phyloP scores from a whole-genome alignment of 2,888 invertebrate species.

The Hylaea fasciaria region DNA sequence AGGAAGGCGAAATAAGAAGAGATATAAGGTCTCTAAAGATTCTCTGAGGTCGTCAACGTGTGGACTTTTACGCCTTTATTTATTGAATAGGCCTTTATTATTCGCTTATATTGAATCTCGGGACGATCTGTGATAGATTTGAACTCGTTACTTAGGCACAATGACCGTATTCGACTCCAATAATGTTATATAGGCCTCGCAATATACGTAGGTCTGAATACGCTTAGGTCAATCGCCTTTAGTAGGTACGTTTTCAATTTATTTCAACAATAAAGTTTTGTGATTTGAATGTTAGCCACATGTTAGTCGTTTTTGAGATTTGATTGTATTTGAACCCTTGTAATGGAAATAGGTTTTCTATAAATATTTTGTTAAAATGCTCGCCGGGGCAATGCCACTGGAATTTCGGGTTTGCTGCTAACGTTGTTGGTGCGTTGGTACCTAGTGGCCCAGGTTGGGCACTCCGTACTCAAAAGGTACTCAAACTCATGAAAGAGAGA shows the following conservation, averaged over 20 bases:
- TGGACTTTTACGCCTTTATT: not conserved
- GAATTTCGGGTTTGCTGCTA: too few species aligned
- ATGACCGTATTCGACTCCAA: constrained; percentile 7
- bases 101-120: constrained; percentile 19
- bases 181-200: not conserved
- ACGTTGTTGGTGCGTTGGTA: too few species aligned
- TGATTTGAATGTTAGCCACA: too few species aligned
- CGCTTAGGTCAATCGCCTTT: not conserved
- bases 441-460: too few species aligned
- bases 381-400: too few species aligned
- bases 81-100: constrained; percentile 1
- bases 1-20: not conserved
- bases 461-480: too few species aligned
- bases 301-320: too few species aligned
- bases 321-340: too few species aligned
- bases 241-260: not conserved
- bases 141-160: constrained; percentile 7
- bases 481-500: too few species aligned
- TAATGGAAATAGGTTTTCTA: too few species aligned
- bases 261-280: not conserved
- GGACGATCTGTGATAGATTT: constrained; percentile 12
- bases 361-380: too few species aligned
- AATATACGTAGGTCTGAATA: not conserved
- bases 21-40: constrained; percentile 2
- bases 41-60: constrained; percentile 1